Base-by-base conservation (phyloP, 2,888 invertebrate species). In the Diloba caeruleocephala region DNA sequence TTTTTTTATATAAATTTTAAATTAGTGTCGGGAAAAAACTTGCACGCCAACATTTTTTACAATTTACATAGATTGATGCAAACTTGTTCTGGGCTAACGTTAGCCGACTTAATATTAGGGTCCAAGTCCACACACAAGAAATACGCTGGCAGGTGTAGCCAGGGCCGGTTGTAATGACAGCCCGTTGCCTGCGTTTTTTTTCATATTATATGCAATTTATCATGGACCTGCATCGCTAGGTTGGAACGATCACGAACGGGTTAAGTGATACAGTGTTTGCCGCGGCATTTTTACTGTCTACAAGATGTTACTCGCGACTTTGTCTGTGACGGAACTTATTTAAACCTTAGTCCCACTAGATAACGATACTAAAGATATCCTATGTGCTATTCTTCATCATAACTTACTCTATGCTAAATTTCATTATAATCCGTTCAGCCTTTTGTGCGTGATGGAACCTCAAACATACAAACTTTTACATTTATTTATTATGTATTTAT, bases 151-250 rank as follows among this genome's bases (percentile, higher is more conserved):
- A 70, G 71, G 74, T 71, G 74, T 41, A 70, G 14, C 41, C 43
- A n/a, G 49, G 51, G 56, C 62, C 48, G 59, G 59, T 62, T 57
- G 26, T 61, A 70, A 67, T 72, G 55, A 52, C 55, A 62, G 59
- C 36, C 23, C 14, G 25, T 29, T 17, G 34, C 13, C 13, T n/a
- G 46, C 28, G 15, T 44, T 60, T 58, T 46, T 71, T 44, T 49
- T 44, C 34, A 21, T 36, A 50, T 54, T 37, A 59, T 33, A 33
- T 50, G 58, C 49, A 59, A 72, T 71, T 55, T 53, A 54, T 49
- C 39, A 10, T 28, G 23, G 34, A 32, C 36, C 15, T 42, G 50
- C 37, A 41, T 60, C 32, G 23, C 19, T 32, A 10, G 29, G 17
- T 5, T 45, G 12, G 5, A 15, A 6, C 13, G 26, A 26, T n/a